Percentiles rank a stretch among this genome's conserved stretches.
These are phyloP conservation scores for Sisor rabdophorus DNA, from an alignment of 2,113 vertebrate genomes.

Conservation along the genomic window DNA sequence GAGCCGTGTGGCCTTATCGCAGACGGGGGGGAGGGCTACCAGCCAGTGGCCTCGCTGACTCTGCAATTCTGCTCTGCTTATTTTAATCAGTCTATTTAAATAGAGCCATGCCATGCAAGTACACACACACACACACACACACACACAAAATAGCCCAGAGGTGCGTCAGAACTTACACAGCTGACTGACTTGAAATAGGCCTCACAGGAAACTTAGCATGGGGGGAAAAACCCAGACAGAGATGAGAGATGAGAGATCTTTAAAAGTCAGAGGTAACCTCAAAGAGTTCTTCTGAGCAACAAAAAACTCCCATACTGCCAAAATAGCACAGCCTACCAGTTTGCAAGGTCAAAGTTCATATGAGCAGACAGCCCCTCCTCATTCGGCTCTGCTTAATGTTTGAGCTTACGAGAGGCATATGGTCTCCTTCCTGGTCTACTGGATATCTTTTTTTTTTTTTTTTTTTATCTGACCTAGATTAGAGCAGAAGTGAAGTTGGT, in stretches of 20 bases:
- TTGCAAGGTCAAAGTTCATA: constrained; percentile 30
- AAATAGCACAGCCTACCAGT: constrained; percentile 26
- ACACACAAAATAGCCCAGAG: constrained; percentile 66
- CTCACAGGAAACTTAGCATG: constrained; percentile 65
- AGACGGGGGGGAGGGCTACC: constrained; percentile 20
- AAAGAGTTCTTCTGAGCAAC: neutral
- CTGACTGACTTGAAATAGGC: constrained; percentile 65
- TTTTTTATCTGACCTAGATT: constrained; percentile 45
- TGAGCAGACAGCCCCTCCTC: neutral
- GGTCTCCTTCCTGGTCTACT: constrained; percentile 28
- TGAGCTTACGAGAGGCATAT: constrained; percentile 21
- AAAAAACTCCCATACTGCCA: constrained; percentile 5
- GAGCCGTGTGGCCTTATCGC: constrained; percentile 28
- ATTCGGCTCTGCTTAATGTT: constrained; percentile 19
- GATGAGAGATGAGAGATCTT: constrained; percentile 19
- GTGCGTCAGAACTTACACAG: constrained; percentile 66
- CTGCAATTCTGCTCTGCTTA: constrained; percentile 55
- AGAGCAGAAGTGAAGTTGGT: constrained; percentile 2
- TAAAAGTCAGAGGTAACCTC: constrained; percentile 30
- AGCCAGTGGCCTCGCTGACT: constrained; percentile 43
- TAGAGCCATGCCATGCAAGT: constrained; percentile 26
- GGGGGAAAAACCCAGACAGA: constrained; percentile 34
- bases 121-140: constrained; percentile 38
- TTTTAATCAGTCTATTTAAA: constrained; percentile 59
- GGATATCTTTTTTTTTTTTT: constrained; percentile 30